A percentile compares a stretch with the other conserved stretches of the same genome.
These are phyloP conservation scores for Probaryconus sp. DNA, from an alignment of 1,140 invertebrate genomes.

Conservation along the genomic window DNA sequence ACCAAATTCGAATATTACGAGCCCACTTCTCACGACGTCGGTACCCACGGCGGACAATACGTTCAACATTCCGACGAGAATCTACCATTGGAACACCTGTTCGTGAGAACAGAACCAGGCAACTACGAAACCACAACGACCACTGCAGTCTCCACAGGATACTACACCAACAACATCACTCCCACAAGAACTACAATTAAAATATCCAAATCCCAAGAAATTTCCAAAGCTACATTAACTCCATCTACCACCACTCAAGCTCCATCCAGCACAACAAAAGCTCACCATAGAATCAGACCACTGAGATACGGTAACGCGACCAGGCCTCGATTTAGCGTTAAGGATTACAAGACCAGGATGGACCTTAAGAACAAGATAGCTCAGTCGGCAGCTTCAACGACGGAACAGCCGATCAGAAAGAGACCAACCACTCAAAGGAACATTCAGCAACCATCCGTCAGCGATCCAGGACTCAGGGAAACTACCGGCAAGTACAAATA, in stretches of 20 bases:
- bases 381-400: conserved; percentile 46
- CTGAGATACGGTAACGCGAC: conserved; percentile 70
- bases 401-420: conserved; percentile 42
- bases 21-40: conserved; percentile 51
- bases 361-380: conserved; percentile 71
- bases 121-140: conserved; percentile 54
- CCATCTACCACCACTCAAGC: conserved; percentile 52
- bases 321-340: conserved; percentile 73
- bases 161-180: conserved; percentile 15
- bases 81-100: conserved; percentile 67
- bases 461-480: conserved; percentile 46
- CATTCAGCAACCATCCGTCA: conserved; percentile 41
- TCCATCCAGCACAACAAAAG: conserved; percentile 43
- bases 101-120: conserved; percentile 66
- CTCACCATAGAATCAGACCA: conserved; percentile 67
- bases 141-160: conserved; percentile 16
- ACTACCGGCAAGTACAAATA: conserved; percentile 71
- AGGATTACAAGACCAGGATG: conserved; percentile 77
- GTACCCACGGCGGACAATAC: conserved; percentile 30
- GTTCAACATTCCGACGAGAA: conserved; percentile 44
- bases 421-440: conserved; percentile 31
- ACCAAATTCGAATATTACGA: conserved; percentile 63
- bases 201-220: conserved; percentile 36
- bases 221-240: conserved; percentile 49
- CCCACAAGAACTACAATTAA: conserved; percentile 57